Conservation (phyloP, 2,888 invertebrate species). For the Eristalinus sepulchralis region DNA sequence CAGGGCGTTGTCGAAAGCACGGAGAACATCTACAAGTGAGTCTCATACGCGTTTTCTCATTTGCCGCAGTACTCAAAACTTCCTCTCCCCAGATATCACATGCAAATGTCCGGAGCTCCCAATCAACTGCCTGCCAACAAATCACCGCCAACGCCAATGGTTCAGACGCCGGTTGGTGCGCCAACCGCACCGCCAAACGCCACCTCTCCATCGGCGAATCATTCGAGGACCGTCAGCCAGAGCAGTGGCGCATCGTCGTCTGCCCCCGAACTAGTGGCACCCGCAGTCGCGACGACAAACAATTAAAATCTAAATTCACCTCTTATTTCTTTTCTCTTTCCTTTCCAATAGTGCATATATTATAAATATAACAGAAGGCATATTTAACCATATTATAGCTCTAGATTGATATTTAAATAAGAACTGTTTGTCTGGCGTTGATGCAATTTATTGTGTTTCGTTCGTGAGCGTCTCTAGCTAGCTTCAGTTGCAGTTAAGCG, state of each 20-base stretch:
- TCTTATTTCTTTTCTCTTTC: slow-evolving; percentile 15
- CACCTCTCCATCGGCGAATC: slow-evolving; percentile 77
- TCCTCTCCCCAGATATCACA: slow-evolving; percentile 84
- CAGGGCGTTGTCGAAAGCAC: slow-evolving; percentile 91
- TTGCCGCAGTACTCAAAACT: not conserved
- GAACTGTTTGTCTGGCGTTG: slow-evolving; percentile 45
- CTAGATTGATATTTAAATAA: slow-evolving; percentile 47
- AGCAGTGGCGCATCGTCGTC: slow-evolving; percentile 79
- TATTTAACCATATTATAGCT: slow-evolving; percentile 58
- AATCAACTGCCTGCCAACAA: slow-evolving; percentile 83
- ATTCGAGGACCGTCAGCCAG: slow-evolving; percentile 86
- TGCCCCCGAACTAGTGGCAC: slow-evolving; percentile 76
- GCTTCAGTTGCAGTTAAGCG: slow-evolving; percentile 26
- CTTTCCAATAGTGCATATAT: slow-evolving; percentile 65
- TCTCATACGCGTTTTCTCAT: not conserved
- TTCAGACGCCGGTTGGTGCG: slow-evolving; percentile 85
- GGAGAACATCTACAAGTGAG: slow-evolving; percentile 86
- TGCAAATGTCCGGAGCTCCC: slow-evolving; percentile 86
- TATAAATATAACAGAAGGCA: slow-evolving; percentile 41
- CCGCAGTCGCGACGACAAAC: slow-evolving; percentile 46
- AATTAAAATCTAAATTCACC: slow-evolving; percentile 30
- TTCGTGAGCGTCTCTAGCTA: slow-evolving; percentile 4
- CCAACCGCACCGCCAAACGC: slow-evolving; percentile 78
- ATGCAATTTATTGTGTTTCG: not conserved
- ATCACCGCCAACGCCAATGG: slow-evolving; percentile 86